Evolutionary conservation across 2,113 vertebrate genomes (phyloP).

Genomic region (Nesospiza acunhae): DNA sequence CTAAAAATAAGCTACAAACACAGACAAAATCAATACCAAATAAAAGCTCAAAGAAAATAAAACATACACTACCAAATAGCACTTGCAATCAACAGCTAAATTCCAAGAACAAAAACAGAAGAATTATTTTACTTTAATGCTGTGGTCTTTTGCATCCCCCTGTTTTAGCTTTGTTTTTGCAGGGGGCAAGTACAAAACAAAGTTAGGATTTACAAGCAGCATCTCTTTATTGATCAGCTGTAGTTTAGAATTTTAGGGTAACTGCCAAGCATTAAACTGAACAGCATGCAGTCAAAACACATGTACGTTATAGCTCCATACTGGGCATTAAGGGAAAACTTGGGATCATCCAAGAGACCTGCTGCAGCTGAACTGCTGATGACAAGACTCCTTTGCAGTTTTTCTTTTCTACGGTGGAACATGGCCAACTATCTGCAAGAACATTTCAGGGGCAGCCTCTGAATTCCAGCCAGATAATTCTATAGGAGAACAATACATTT

Average conservation of each 20-base stretch:
- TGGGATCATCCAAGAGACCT: not conserved
- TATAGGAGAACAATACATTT: not conserved
- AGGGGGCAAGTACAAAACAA: not conserved
- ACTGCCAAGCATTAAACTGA: not conserved
- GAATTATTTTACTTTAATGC: not conserved
- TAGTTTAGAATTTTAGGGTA: not conserved
- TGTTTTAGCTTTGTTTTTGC: not conserved
- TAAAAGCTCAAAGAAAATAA: not conserved
- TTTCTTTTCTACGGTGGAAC: not conserved
- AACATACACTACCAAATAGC: not conserved
- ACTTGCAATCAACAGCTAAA: not conserved
- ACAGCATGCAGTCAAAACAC: not conserved
- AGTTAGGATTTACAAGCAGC: not conserved
- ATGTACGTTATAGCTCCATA: not conserved
- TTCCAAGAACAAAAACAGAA: not conserved
- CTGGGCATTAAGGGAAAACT: not conserved
- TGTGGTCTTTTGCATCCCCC: not conserved
- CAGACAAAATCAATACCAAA: not conserved
- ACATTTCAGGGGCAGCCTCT: not conserved
- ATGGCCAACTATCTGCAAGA: not conserved
- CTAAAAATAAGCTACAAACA: not conserved
- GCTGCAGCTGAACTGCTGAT: not conserved
- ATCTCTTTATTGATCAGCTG: not conserved
- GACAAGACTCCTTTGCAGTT: not conserved
- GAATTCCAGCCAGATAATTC: not conserved